Evolutionary conservation across 2,797 vertebrate genomes (phyloP).

Genomic region (Protonibea diacanthus): DNA sequence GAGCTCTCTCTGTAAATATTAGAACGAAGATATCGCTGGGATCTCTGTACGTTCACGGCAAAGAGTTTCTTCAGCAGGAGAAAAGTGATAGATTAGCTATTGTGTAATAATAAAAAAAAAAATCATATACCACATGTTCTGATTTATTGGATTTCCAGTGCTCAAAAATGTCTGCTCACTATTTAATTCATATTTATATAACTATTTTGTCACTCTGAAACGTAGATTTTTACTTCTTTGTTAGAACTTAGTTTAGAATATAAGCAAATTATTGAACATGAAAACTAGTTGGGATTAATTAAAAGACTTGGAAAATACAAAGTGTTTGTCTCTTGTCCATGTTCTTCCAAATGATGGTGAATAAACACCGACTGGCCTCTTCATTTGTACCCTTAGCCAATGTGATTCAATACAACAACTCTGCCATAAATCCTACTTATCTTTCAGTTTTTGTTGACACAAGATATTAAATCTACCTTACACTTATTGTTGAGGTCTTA

Average conservation of each 20-base stretch:
- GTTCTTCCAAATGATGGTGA: constrained; percentile 5
- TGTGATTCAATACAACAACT: no score
- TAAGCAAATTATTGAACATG: constrained; percentile 65
- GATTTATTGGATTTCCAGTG: constrained; percentile 68
- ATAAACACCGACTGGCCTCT: background rate
- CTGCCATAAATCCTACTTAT: no score
- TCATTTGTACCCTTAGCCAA: no score
- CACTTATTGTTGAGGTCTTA: no score
- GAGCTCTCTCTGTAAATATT: constrained; percentile 70
- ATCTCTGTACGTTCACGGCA: constrained; percentile 53
- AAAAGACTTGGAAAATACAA: constrained; percentile 60
- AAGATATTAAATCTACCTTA: no score
- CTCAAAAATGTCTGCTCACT: constrained; percentile 68
- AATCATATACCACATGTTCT: constrained; percentile 64
- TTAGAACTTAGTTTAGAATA: constrained; percentile 71
- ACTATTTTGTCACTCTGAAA: constrained; percentile 80
- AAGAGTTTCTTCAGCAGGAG: constrained; percentile 50
- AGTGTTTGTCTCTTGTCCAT: constrained; percentile 41
- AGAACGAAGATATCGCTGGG: constrained; percentile 33
- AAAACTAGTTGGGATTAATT: constrained; percentile 68
- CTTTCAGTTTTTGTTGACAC: no score
- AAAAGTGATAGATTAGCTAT: constrained; percentile 69
- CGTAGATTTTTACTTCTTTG: constrained; percentile 79
- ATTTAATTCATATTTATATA: constrained; percentile 81
- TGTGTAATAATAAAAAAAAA: constrained; percentile 67